Conservation (phyloP, 1,140 invertebrate genomes). For the Drosophila tristis region DNA sequence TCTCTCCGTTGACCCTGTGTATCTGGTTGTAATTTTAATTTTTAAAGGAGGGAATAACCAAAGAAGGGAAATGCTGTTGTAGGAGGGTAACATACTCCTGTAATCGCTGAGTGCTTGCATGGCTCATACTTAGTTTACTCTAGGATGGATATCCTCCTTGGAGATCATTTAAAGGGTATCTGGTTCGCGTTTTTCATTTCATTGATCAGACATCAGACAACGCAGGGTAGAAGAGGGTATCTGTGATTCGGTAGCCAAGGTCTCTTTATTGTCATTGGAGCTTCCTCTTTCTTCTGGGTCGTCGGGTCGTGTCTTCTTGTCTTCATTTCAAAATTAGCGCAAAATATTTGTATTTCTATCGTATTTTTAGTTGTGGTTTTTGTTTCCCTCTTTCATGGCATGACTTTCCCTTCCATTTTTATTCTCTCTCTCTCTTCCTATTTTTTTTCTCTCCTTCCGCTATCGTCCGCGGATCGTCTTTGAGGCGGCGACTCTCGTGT, state of each 20-base stretch:
- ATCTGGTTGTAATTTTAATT: slow-evolving; percentile 12
- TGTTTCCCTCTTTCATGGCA: slow-evolving; percentile 16
- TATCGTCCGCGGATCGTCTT: not conserved
- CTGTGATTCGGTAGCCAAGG: too few relatives aligned
- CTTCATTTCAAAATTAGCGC: slow-evolving; percentile 73
- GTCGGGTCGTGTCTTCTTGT: slow-evolving; percentile 34
- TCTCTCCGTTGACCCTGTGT: slow-evolving; percentile 57
- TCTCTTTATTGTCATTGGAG: slow-evolving; percentile 4
- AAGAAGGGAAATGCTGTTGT: too few relatives aligned
- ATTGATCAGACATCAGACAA: too few relatives aligned
- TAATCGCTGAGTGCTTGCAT: too few relatives aligned
- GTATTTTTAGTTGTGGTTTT: slow-evolving; percentile 74
- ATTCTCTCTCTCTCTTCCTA: slow-evolving; percentile 6
- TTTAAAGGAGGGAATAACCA: too few relatives aligned
- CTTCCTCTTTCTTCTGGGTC: slow-evolving; percentile 3
- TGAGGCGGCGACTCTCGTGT: too few relatives aligned
- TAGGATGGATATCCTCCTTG: too few relatives aligned
- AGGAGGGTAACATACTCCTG: not conserved
- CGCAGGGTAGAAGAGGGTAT: too few relatives aligned
- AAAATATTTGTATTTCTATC: slow-evolving; percentile 57
- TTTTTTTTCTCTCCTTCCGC: slow-evolving; percentile 8
- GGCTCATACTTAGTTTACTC: too few relatives aligned
- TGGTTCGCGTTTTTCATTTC: too few relatives aligned
- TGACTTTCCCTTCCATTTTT: not conserved
- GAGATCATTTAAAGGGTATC: too few relatives aligned